Evolutionary conservation across 2,797 vertebrate species (phyloP).

Genomic region (Potorous gilbertii): DNA sequence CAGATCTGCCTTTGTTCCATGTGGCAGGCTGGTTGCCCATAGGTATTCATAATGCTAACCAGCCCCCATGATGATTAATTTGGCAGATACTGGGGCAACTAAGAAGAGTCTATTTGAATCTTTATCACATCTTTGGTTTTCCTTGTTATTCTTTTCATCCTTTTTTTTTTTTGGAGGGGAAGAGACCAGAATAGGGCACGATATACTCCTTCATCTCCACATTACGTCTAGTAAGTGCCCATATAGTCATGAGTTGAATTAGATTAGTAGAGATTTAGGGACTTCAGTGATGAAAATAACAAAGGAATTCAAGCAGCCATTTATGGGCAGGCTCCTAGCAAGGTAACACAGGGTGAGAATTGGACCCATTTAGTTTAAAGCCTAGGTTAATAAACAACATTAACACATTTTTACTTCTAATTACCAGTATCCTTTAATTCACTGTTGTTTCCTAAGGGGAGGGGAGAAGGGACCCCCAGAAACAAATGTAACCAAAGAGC

Average conservation of each 20-base stretch:
- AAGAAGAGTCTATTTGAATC: background rate
- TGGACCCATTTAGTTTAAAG: slow-evolving; percentile 62
- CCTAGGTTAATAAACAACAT: slow-evolving; percentile 49
- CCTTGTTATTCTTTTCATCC: background rate
- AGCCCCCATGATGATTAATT: background rate
- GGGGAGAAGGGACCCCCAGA: fast-evolving
- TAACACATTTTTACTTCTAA: slow-evolving; percentile 18
- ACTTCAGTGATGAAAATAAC: slow-evolving; percentile 30
- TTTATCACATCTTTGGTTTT: background rate
- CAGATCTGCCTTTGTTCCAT: background rate
- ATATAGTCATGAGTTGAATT: background rate
- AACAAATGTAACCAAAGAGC: background rate
- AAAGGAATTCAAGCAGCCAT: slow-evolving; percentile 9
- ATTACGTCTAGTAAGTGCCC: background rate
- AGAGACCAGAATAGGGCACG: background rate
- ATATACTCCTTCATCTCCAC: background rate
- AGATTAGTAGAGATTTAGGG: background rate
- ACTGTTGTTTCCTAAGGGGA: slow-evolving; percentile 13
- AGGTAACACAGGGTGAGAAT: background rate
- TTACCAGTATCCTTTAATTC: slow-evolving; percentile 44
- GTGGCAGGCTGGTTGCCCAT: background rate
- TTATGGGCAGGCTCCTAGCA: slow-evolving; percentile 4
- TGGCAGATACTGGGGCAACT: background rate
- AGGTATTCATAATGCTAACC: background rate
- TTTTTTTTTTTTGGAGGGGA: background rate